phyloP scores from a whole-genome alignment of 2,797 vertebrate species.

The Euthynnus affinis region DNA sequence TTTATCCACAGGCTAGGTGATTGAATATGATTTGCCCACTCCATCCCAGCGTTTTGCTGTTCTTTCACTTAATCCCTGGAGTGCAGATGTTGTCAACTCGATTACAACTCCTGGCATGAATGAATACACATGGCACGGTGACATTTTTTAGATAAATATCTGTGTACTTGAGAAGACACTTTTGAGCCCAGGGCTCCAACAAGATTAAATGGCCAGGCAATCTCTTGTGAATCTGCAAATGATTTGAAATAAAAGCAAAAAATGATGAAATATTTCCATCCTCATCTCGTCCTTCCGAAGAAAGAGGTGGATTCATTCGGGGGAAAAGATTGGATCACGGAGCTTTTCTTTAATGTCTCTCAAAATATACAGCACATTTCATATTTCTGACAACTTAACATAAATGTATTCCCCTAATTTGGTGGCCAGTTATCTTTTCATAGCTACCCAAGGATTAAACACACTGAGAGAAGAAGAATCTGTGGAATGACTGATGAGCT shows the following conservation, averaged over 20 bases:
- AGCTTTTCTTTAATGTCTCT: conserved; percentile 25
- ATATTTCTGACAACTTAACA: conserved; percentile 50
- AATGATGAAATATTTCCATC: conserved; percentile 43
- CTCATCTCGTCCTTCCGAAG: conserved; percentile 25
- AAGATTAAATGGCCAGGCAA: conserved; percentile 76
- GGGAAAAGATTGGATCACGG: conserved; percentile 3
- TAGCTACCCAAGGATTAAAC: conserved; percentile 50
- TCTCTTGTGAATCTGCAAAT: conserved; percentile 74
- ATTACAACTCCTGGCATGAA: conserved; percentile 83
- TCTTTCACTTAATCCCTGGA: conserved; percentile 81
- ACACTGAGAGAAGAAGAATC: conserved; percentile 41
- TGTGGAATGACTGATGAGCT: conserved; percentile 66
- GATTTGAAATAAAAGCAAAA: conserved; percentile 64
- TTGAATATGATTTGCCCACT: conserved; percentile 77
- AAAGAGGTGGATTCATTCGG: conserved; percentile 18
- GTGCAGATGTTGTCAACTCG: conserved; percentile 85
- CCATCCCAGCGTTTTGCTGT: conserved; percentile 68
- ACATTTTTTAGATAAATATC: conserved; percentile 85
- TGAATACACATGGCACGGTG: conserved; percentile 77
- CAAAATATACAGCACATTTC: conserved; percentile 48
- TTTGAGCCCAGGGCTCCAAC: conserved; percentile 72
- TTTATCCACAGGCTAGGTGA: conserved; percentile 68
- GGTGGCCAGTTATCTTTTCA: conserved; percentile 60
- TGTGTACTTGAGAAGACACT: conserved; percentile 80
- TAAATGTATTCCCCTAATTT: conserved; percentile 58